These are phyloP conservation scores for Tipula lateralis DNA, from an alignment of 2,888 invertebrate genomes.

Conservation along the genomic window DNA sequence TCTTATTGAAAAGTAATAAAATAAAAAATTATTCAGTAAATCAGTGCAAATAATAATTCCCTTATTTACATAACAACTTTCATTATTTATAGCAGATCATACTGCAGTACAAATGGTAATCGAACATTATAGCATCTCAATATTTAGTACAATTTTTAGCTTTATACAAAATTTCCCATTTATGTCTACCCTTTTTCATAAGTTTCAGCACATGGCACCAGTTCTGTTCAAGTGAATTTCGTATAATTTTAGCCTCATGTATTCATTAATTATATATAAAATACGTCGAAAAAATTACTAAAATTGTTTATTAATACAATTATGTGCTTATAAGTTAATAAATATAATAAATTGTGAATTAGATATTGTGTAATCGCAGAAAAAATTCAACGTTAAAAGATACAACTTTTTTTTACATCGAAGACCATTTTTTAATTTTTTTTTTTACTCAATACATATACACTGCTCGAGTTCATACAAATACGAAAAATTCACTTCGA, in stretches of 20 bases:
- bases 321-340: constrained; percentile 28
- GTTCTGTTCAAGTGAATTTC: constrained; percentile 32
- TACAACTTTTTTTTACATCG: constrained; percentile 24
- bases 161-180: not conserved
- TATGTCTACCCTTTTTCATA: constrained; percentile 27
- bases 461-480: not conserved
- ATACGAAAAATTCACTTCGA: not conserved
- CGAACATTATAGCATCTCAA: not conserved
- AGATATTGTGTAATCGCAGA: not conserved
- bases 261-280: constrained; percentile 34
- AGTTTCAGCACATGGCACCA: constrained; percentile 33
- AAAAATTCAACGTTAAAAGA: not conserved
- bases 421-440: constrained; percentile 4
- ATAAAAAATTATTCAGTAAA: too few species aligned
- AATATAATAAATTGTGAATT: constrained; percentile 20
- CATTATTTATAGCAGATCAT: not conserved
- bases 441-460: constrained; percentile 7
- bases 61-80: not conserved
- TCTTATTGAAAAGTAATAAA: too few species aligned
- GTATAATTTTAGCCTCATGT: constrained; percentile 32
- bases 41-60: too few species aligned
- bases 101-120: not conserved
- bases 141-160: not conserved
- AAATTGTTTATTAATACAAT: constrained; percentile 30
- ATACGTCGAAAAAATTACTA: constrained; percentile 34